Conservation (phyloP, 2,113 vertebrate genomes). For the Tetraodon nigroviridis region DNA sequence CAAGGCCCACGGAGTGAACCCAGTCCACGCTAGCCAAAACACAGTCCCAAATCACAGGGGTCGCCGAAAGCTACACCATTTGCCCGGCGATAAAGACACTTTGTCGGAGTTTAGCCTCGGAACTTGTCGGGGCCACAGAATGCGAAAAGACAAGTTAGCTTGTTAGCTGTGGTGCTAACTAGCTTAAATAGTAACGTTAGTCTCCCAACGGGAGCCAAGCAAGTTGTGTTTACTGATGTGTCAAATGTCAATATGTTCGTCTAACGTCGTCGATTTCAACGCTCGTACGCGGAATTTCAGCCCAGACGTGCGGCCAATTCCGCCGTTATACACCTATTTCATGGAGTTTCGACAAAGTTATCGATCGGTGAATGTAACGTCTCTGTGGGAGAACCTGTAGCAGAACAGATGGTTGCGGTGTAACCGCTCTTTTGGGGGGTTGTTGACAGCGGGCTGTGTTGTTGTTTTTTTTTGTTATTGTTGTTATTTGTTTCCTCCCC, state of each 20-base stretch:
- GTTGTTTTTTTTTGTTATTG: background rate
- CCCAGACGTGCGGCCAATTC: background rate
- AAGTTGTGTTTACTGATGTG: conserved; percentile 25
- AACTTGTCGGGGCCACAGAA: conserved; percentile 19
- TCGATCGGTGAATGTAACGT: conserved; percentile 36
- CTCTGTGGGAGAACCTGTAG: conserved; percentile 40
- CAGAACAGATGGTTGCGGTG: conserved; percentile 43
- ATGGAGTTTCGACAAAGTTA: conserved; percentile 49
- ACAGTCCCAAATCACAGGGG: conserved; percentile 17
- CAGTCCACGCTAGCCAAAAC: conserved; percentile 42
- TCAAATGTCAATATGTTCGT: conserved; percentile 35
- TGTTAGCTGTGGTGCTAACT: conserved; percentile 71
- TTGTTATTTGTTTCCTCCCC: too few relatives aligned
- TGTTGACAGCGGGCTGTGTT: conserved; percentile 5
- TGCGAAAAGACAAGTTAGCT: conserved; percentile 53
- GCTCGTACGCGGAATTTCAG: accelerated
- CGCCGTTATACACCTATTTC: background rate
- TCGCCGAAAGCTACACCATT: conserved; percentile 6
- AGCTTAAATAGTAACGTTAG: conserved; percentile 47
- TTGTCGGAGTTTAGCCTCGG: conserved; percentile 24
- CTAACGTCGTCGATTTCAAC: background rate
- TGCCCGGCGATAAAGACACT: conserved; percentile 6
- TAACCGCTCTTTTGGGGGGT: conserved; percentile 42
- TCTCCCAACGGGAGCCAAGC: conserved; percentile 31
- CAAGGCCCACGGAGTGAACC: conserved; percentile 77